Evolutionary conservation across 2,797 vertebrate genomes (phyloP), one percentile per base, ranked within the genome.

Genomic region (Poeciliopsis turneri): DNA sequence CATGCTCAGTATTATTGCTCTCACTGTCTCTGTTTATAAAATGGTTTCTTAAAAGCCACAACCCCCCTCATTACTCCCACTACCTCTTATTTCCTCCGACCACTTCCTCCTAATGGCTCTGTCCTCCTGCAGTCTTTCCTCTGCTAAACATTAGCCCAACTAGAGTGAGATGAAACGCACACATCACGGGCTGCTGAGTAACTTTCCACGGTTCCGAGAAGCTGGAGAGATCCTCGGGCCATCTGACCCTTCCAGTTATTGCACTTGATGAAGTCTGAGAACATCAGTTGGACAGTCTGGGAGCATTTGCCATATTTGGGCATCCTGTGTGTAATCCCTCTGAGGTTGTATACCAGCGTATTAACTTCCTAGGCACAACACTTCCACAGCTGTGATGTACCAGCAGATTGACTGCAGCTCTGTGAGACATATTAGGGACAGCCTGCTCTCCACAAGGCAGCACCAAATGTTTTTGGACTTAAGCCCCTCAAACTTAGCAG

Each of bases 21-120:
- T 30, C 74, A 82, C 82, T 83, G 84, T 85, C 87, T 75, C 72
- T 91, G 83, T 94, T 93, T 94, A 92, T 90, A 87, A 92, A 94
- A 94, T 86, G 86, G 85, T 90, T 92, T 89, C 88, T 93, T 94
- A 90, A 93, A 95, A 94, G 91, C 91, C 87, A 86, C 81, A 81
- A 75, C 86, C 90, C 77, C 87, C 89, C 77, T 84, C 86, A 78
- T 93, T 84, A 92, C 92, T 94, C 86, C 86, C 90, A 86, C 88
- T 86, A 87, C 88, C 84, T 86, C 91, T 92, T 87, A 88, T 92
- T 93, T 93, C 86, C 90, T 89, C 91, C 59, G 79, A 90, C 90
- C 89, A 91, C 92, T 94, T 93, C 91, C 92, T 90, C 89, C 77
- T 93, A 95, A 95, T 93, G 90, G 90, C 88, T 89, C 83, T 87